Percentiles rank a stretch among this genome's conserved stretches.
Conservation (phyloP, 2,888 invertebrate species). For the Xylophagus ater region DNA sequence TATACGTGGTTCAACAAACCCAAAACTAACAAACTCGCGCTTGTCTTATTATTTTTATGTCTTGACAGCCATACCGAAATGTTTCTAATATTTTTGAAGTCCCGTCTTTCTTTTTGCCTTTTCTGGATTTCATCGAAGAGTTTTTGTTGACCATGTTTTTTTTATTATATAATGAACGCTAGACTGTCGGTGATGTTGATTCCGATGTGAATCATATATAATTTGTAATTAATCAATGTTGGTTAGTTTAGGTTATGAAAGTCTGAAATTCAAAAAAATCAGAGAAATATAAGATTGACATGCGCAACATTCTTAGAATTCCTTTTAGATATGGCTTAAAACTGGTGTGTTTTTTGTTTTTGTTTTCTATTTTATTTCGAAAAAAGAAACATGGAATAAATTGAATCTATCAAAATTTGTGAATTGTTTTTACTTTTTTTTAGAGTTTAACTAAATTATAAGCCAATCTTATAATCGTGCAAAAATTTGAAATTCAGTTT, state of each 20-base stretch:
- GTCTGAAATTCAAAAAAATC: slow-evolving; percentile 7
- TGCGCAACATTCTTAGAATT: slow-evolving; percentile 4
- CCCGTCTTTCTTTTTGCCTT: not conserved
- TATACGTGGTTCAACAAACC: slow-evolving; percentile 9
- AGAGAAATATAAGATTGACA: slow-evolving; percentile 9
- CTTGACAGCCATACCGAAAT: slow-evolving; percentile 12
- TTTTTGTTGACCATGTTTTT: slow-evolving; percentile 6
- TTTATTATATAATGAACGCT: slow-evolving; percentile 7
- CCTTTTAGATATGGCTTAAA: too few relatives aligned
- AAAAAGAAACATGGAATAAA: too few relatives aligned
- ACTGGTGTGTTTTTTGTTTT: too few relatives aligned
- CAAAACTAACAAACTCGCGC: slow-evolving; percentile 7
- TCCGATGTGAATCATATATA: slow-evolving; percentile 11
- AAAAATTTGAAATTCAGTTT: too few relatives aligned
- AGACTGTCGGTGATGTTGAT: slow-evolving; percentile 2
- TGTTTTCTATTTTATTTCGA: too few relatives aligned
- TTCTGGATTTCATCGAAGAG: slow-evolving; percentile 8
- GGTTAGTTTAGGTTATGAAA: slow-evolving; percentile 6
- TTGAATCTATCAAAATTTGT: too few relatives aligned
- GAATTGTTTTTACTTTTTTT: too few relatives aligned
- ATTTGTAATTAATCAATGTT: slow-evolving; percentile 12
- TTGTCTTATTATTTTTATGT: slow-evolving; percentile 9
- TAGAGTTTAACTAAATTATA: too few relatives aligned
- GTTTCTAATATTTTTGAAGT: too few relatives aligned
- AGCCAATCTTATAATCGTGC: too few relatives aligned